Evolutionary conservation across 2,888 invertebrate genomes (phyloP).

Genomic region (Pharmacophagus antenor): DNA sequence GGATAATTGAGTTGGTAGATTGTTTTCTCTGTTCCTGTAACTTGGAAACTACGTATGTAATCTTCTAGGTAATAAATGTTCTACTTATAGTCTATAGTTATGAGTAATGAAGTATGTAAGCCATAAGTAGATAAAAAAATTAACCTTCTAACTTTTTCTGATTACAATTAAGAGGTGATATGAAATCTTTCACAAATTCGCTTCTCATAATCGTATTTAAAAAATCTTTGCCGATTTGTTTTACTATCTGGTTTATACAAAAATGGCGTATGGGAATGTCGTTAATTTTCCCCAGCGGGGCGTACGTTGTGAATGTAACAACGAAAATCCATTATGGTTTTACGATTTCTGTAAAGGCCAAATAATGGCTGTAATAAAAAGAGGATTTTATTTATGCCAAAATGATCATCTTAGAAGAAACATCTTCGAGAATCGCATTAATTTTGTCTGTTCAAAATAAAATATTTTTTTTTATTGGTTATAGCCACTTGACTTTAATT

Average conservation of each 20-base stretch:
- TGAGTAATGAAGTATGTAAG: too few species aligned
- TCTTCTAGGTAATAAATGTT: too few species aligned
- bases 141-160: not conserved
- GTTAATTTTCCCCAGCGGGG: conserved; percentile 25
- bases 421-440: not conserved
- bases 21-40: too few species aligned
- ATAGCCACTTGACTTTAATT: too few species aligned
- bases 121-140: not conserved
- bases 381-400: conserved; percentile 31
- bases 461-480: too few species aligned
- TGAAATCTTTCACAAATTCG: too few species aligned
- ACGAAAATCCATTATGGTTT: conserved; percentile 50
- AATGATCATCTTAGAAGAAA: conserved; percentile 14
- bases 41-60: too few species aligned
- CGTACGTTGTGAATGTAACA: conserved; percentile 36
- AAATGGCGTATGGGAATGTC: conserved; percentile 18
- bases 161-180: not conserved
- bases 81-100: too few species aligned
- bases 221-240: conserved; percentile 3
- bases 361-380: conserved; percentile 44
- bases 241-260: conserved; percentile 5
- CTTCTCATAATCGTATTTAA: too few species aligned
- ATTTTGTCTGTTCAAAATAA: conserved; percentile 30
- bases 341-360: conserved; percentile 49
- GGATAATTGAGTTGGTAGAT: too few species aligned